These are phyloP conservation scores for Sebastes hubbsi DNA, from an alignment of 2,797 vertebrate genomes.

Conservation along the genomic window DNA sequence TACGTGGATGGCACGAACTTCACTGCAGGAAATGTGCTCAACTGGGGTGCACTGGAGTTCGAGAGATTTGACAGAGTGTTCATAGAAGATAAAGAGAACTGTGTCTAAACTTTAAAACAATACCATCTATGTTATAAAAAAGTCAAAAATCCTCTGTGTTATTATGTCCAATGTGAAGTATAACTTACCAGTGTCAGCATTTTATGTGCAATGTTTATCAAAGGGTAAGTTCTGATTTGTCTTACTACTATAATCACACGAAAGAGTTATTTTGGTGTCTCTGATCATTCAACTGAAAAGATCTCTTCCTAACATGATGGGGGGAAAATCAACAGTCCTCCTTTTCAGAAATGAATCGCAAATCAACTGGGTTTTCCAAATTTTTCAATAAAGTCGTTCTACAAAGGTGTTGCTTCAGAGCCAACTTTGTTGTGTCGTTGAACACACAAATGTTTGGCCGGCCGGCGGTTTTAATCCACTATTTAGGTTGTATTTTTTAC, in stretches of 20 bases:
- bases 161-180: background rate
- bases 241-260: background rate
- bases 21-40: constrained; percentile 59
- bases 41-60: constrained; percentile 57
- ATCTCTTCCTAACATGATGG: background rate
- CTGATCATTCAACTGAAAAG: background rate
- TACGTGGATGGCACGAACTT: constrained; percentile 34
- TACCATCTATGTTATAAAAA: background rate
- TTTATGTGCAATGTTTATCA: background rate
- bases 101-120: constrained; percentile 4
- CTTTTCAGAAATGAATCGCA: background rate
- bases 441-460: background rate
- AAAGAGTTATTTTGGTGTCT: background rate
- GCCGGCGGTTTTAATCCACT: fast-evolving
- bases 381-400: background rate
- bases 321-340: background rate
- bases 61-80: constrained; percentile 29
- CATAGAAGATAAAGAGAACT: constrained; percentile 27
- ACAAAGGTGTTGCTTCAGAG: background rate
- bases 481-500: no score
- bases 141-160: background rate
- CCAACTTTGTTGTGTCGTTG: background rate
- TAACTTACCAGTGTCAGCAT: background rate
- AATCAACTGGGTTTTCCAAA: background rate
- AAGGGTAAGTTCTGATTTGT: background rate